Conservation (phyloP, 2,113 vertebrate species). For the Tychaedon coryphoeus region DNA sequence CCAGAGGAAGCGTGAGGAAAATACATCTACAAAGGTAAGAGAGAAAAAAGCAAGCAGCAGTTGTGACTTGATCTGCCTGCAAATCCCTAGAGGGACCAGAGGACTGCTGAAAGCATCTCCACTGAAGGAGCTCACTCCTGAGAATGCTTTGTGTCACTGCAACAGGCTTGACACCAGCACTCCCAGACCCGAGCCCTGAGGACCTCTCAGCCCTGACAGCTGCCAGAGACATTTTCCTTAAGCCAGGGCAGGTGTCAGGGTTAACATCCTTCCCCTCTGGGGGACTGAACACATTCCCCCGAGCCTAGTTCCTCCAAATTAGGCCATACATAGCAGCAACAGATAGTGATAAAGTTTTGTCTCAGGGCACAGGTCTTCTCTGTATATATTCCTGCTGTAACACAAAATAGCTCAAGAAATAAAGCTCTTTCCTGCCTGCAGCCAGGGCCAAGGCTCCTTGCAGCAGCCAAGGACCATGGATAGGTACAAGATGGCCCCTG, state of each 20-base stretch:
- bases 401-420: neutral
- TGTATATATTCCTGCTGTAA: neutral
- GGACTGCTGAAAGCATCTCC: neutral
- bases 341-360: neutral
- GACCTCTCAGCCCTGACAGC: neutral
- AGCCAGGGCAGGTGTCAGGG: neutral
- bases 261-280: neutral
- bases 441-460: neutral
- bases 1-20: neutral
- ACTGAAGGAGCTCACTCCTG: neutral
- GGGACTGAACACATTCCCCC: neutral
- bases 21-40: slow-evolving; percentile 31
- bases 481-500: neutral
- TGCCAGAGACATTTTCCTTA: neutral
- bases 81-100: neutral
- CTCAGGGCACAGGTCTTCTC: neutral
- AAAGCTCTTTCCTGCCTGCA: neutral
- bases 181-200: neutral
- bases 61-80: neutral
- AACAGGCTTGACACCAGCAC: neutral
- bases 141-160: neutral
- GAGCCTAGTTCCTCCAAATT: neutral
- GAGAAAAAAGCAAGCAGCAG: neutral
- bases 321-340: neutral
- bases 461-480: neutral